Conservation (phyloP, 2,113 vertebrate species). For the Neolamprologus kungweensis region DNA sequence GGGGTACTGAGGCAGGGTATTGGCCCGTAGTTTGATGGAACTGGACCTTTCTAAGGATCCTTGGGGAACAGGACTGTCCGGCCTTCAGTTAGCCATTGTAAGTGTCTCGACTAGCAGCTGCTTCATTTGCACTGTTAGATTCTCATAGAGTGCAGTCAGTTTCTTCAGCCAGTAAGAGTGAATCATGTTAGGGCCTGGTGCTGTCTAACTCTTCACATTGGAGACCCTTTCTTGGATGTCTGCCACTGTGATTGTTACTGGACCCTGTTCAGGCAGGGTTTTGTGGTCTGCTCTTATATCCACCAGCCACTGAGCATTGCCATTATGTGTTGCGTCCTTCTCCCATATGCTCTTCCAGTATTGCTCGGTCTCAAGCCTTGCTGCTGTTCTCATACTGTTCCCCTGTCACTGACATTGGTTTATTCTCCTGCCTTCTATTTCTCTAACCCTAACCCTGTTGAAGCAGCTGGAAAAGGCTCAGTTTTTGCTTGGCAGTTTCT, state of each 20-base stretch:
- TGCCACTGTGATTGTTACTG: background rate
- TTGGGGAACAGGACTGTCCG: background rate
- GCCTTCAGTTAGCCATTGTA: background rate
- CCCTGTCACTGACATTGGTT: background rate
- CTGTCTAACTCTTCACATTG: background rate
- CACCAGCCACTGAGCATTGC: background rate
- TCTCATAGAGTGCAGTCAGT: background rate
- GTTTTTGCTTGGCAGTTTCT: background rate
- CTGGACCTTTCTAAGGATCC: background rate
- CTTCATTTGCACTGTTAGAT: background rate
- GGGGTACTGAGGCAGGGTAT: background rate
- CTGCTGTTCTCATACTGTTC: background rate
- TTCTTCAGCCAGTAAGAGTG: background rate
- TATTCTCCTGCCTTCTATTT: background rate
- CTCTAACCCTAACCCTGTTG: background rate
- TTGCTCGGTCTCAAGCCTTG: background rate
- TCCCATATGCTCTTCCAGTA: background rate
- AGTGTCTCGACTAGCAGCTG: background rate
- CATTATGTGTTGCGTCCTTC: background rate
- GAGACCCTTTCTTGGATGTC: background rate
- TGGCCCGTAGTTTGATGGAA: background rate
- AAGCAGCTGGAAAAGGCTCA: fast-evolving
- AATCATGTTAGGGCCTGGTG: background rate
- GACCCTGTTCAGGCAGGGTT: background rate
- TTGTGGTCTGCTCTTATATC: background rate